A percentile compares a stretch with the other conserved stretches of the same genome.
phyloP scores from a whole-genome alignment of 2,113 vertebrate genomes.

The Myotis lucifugus region DNA sequence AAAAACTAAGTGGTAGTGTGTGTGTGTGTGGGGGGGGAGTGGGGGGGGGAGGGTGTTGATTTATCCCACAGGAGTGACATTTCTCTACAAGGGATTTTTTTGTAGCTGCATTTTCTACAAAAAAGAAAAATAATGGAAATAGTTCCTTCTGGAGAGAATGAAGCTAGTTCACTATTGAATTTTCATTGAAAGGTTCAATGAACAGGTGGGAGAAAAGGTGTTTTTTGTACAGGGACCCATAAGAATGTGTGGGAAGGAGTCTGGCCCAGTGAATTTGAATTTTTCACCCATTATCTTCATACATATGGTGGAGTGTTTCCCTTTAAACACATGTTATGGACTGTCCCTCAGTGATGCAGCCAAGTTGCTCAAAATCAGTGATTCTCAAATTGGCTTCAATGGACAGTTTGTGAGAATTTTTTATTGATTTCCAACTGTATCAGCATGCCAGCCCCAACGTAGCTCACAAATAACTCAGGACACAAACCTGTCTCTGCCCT shows the following conservation, averaged over 20 bases:
- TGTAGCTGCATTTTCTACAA: background rate
- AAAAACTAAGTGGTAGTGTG: background rate
- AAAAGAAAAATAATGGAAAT: background rate
- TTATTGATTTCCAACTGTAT: background rate
- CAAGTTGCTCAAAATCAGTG: background rate
- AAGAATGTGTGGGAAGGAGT: background rate
- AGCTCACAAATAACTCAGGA: background rate
- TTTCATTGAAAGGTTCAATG: background rate
- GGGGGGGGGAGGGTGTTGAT: background rate
- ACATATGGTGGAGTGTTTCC: background rate
- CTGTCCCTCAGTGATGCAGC: background rate
- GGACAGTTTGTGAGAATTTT: background rate
- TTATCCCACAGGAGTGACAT: slow-evolving; percentile 8
- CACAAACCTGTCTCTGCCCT: slow-evolving; percentile 1
- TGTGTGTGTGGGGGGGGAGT: no score
- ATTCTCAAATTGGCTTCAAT: background rate
- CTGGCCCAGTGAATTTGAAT: background rate
- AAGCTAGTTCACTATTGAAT: background rate
- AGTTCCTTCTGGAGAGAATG: background rate
- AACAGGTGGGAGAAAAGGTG: background rate
- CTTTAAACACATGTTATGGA: background rate
- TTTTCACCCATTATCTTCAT: background rate
- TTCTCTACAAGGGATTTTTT: background rate
- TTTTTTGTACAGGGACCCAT: background rate
- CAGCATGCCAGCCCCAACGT: background rate